A percentile compares a stretch with the other conserved stretches of the same genome.
Evolutionary conservation across 2,113 vertebrate genomes (phyloP).

Genomic region (Pao palembangensis): DNA sequence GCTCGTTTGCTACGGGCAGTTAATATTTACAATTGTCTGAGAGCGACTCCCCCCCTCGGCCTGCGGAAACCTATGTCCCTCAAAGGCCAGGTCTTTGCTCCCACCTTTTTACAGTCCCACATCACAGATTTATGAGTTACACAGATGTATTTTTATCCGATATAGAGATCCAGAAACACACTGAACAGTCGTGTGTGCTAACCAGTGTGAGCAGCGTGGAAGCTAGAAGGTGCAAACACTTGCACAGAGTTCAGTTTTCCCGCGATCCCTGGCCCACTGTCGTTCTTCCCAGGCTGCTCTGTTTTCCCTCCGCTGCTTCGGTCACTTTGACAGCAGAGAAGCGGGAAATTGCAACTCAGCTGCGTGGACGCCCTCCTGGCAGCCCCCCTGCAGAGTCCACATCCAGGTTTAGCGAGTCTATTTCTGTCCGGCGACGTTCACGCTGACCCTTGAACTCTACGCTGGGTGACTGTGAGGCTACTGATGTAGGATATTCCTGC

Average conservation of each 20-base stretch:
- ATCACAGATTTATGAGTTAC: conserved; percentile 54
- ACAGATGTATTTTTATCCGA: conserved; percentile 58
- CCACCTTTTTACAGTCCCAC: conserved; percentile 38
- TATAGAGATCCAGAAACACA: conserved; percentile 34
- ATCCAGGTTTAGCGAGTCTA: not conserved
- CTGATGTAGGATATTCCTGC: conserved; percentile 4
- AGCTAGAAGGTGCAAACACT: no score
- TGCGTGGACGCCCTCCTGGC: not conserved
- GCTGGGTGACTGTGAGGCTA: conserved; percentile 6
- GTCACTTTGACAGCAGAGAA: conserved; percentile 42
- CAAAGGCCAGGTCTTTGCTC: conserved; percentile 37
- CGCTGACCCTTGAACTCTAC: not conserved
- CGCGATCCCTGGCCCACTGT: conserved; percentile 27
- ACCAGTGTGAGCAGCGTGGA: no score
- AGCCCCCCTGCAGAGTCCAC: not conserved
- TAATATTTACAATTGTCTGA: conserved; percentile 55
- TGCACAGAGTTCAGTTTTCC: no score
- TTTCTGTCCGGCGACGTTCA: not conserved
- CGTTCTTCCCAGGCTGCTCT: conserved; percentile 52
- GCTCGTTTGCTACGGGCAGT: conserved; percentile 47
- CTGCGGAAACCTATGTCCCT: conserved; percentile 48
- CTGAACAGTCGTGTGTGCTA: no score
- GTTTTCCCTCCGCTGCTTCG: conserved; percentile 50
- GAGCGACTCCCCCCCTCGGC: conserved; percentile 33
- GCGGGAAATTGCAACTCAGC: not conserved